Conservation (phyloP, 2,888 invertebrate genomes). For the Nomada ferruginata region DNA sequence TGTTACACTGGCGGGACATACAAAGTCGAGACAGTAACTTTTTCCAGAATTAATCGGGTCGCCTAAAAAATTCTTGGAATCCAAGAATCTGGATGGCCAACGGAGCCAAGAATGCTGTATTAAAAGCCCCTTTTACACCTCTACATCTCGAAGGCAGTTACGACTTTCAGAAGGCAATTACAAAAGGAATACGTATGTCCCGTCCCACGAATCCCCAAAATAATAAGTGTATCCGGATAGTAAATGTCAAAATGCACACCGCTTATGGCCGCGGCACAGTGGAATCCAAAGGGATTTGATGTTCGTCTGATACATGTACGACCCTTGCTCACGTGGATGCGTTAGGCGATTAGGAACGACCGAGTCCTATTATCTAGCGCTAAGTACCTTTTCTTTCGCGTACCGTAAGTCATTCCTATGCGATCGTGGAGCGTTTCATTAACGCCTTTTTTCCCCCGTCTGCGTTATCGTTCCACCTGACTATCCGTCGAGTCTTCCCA, state of each 20-base stretch:
- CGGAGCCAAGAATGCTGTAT: neutral
- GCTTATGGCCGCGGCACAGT: neutral
- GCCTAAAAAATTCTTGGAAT: too few relatives aligned
- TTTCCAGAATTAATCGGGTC: too few relatives aligned
- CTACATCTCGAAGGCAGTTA: neutral
- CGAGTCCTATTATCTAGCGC: conserved; percentile 40
- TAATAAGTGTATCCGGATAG: neutral
- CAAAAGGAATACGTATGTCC: neutral
- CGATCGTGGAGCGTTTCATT: conserved; percentile 21
- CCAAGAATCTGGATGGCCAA: too few relatives aligned
- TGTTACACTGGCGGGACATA: too few relatives aligned
- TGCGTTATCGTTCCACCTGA: conserved; percentile 17
- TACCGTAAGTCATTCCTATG: neutral
- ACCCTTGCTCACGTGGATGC: conserved; percentile 71
- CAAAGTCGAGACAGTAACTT: too few relatives aligned
- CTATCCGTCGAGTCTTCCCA: neutral
- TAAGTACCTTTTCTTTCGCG: neutral
- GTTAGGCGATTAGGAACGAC: conserved; percentile 61
- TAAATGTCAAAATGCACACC: neutral
- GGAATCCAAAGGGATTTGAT: conserved; percentile 68
- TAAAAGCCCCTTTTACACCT: neutral
- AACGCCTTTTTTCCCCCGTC: neutral
- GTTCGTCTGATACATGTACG: conserved; percentile 78
- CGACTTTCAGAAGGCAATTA: neutral
- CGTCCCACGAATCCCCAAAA: neutral